Evolutionary conservation across 1,140 invertebrate species (phyloP), one percentile per base, ranked within the genome.

Genomic region (Conus betulinus): DNA sequence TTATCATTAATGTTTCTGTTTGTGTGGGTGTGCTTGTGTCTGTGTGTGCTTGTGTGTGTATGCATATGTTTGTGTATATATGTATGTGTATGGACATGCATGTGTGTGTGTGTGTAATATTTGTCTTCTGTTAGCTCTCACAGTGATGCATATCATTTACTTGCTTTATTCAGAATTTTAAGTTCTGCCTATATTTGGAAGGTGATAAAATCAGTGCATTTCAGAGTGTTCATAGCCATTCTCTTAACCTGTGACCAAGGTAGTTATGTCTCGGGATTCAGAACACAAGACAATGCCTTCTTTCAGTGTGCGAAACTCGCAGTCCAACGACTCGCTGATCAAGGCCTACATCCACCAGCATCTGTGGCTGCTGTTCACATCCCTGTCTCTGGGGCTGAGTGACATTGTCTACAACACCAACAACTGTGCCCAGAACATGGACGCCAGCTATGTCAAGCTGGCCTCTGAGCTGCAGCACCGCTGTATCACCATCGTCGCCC

Each of bases 291-390:
- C 39, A 39, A 39, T 39, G 3, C 23, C 6, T 71, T 13, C 13
- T 71, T 71, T 20, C 67, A 71, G 67, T 71, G 67, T 71, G 87
- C 93, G 91, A 74, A 93, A 92, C 55, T 92, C 91, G 11, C 93
- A 93, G 84, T 89, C 93, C 17, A 91, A 91, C 20, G 93, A 93
- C 89, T 93, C 93, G 2, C 87, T 92, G 60, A 92, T 95, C 53
- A 91, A 94, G 88, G 93, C 94, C 1, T 95, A 95, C 92, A 94
- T 95, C 55, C 95, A 95, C 89, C 93, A 95, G 85, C 94, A 95
- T 90, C 92, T 94, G 0, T 95, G 95, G 95, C 91, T 95, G 52
- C 88, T 94, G 89, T 95, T 93, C 91, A 92, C 93, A 0, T 91
- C 93, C 0, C 91, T 95, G 55, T 90, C 94, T 51, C 89, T 95